Evolutionary conservation across 2,797 vertebrate species (phyloP), one percentile per base, ranked within the genome.

Genomic region (Mionectes olivaceus): DNA sequence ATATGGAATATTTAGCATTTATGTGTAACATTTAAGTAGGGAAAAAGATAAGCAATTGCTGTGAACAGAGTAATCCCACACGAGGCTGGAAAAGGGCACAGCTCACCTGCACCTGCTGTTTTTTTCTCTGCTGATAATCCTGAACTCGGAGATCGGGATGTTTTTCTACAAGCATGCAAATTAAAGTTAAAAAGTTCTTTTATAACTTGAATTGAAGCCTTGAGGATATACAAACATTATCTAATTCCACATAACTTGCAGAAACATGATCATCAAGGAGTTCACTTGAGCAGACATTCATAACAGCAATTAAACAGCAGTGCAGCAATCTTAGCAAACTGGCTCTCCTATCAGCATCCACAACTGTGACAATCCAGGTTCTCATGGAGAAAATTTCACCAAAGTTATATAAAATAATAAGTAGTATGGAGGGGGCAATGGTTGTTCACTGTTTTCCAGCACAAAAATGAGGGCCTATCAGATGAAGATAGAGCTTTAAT

Each of bases 261-360:
- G 39, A 81, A 87, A 73, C 6, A 25, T 7, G 33, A 67, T 39
- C 3, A 0, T 65, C 23, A 55, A 27, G 24, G 7, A 59, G 10
- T 30, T 75, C 16, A 4, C 28, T 55, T 74, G n/a, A 87, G 25
- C 28, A 55, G 55, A 70, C 14, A 44, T 46, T 85, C 39, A 52
- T 19, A 80, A 30, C 7, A 69, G 15, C n/a, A 73, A 39, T 61
- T 69, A 52, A 76, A 56, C 18, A 63, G 25, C 52, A 83, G 27
- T 25, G 27, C 32, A 65, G 22, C 33, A 14, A 25, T 63, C 11
- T 43, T 49, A 68, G 41, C 30, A 89, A 91, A 74, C 11, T 35
- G 44, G 1, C 2, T 69, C 3, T 87, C 1, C 0, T 41, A 32
- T 69, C 53, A 77, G 14, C 18, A 55, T 41, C 47, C 37, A 43